phyloP scores from a whole-genome alignment of 2,113 vertebrate genomes.

The Gopherus evgoodei region DNA sequence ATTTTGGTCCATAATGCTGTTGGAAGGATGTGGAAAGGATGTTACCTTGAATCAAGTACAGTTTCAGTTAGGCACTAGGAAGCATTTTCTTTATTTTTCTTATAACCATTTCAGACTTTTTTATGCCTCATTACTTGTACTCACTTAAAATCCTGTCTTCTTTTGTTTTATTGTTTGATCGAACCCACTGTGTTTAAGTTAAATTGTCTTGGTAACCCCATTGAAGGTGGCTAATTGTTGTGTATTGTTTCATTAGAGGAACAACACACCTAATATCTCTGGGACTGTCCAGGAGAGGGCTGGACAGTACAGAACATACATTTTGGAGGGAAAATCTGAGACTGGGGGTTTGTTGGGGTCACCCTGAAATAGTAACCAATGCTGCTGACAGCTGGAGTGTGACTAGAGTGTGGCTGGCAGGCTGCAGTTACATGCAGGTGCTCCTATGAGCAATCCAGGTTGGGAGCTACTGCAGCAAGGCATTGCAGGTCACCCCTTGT shows the following conservation, averaged over 20 bases:
- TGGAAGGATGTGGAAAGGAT: not conserved
- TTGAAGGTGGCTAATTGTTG: not conserved
- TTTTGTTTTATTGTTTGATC: not conserved
- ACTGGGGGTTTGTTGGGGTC: not conserved
- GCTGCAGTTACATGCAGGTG: too few relatives aligned
- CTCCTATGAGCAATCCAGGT: too few relatives aligned
- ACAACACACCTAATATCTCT: not conserved
- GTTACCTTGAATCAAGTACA: not conserved
- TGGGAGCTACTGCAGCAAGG: too few relatives aligned
- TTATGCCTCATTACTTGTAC: not conserved
- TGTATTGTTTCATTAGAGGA: not conserved
- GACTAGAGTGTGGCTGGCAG: too few relatives aligned
- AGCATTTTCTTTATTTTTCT: not conserved
- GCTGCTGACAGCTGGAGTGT: too few relatives aligned
- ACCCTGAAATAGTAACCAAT: not conserved
- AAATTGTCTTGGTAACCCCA: not conserved
- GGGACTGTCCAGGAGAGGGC: not conserved
- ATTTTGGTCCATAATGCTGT: not conserved
- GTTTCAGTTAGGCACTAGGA: not conserved
- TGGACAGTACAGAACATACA: not conserved
- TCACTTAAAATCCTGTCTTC: not conserved
- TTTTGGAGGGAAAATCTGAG: not conserved
- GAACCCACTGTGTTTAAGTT: not conserved
- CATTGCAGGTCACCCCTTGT: too few relatives aligned
- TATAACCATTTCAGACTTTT: not conserved